Evolutionary conservation across 2,113 vertebrate species (phyloP).

Genomic region (Xenopus tropicalis): UCB_Xtro_10.0 CM004449.2:62551001-62551500

Average conservation of each 20-base stretch:
- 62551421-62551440: no score
- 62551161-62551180: slow-evolving; percentile 13
- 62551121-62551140: not conserved
- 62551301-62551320: not conserved
- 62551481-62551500: no score
- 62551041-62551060: slow-evolving; percentile 20
- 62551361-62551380: no score
- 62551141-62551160: slow-evolving; percentile 21
- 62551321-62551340: no score
- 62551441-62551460: no score
- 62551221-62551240: slow-evolving; percentile 13
- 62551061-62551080: slow-evolving; percentile 12
- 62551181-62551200: not conserved
- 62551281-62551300: not conserved
- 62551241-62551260: slow-evolving; percentile 8
- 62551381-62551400: no score
- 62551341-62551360: no score
- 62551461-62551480: no score
- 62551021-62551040: slow-evolving; percentile 15
- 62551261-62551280: not conserved
- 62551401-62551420: no score
- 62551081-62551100: slow-evolving; percentile 2
- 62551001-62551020: slow-evolving; percentile 2
- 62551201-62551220: not conserved
- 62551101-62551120: slow-evolving; percentile 7